Conservation (phyloP, 2,888 invertebrate species). For the Acheta domesticus region DNA sequence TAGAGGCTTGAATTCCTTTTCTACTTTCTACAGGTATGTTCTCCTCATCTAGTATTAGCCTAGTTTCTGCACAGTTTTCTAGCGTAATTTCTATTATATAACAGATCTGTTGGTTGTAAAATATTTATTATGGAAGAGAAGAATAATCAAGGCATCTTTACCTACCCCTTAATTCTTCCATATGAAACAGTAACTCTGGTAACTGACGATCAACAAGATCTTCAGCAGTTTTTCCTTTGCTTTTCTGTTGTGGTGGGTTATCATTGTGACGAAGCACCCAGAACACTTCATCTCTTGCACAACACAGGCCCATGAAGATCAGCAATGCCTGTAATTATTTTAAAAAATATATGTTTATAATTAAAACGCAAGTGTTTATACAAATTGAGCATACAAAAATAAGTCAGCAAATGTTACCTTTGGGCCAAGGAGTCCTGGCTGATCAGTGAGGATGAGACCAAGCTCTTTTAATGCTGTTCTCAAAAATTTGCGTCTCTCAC, state of each 20-base stretch:
- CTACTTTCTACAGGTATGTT: too few relatives aligned
- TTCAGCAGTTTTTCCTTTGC: constrained; percentile 83
- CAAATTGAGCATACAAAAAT: not conserved
- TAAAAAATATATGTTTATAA: not conserved
- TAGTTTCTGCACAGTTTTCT: too few relatives aligned
- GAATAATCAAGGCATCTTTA: not conserved
- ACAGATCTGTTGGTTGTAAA: too few relatives aligned
- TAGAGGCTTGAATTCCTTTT: too few relatives aligned
- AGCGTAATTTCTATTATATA: too few relatives aligned
- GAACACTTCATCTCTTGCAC: constrained; percentile 93
- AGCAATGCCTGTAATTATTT: constrained; percentile 65
- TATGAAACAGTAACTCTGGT: constrained; percentile 95
- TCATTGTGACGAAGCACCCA: constrained; percentile 96
- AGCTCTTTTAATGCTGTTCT: constrained; percentile 93
- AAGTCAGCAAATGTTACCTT: constrained; percentile 54
- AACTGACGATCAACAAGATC: constrained; percentile 93
- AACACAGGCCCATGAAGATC: constrained; percentile 93
- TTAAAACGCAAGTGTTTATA: not conserved
- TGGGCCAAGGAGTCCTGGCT: constrained; percentile 95
- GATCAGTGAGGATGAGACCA: constrained; percentile 91
- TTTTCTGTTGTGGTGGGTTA: constrained; percentile 84
- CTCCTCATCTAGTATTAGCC: too few relatives aligned
- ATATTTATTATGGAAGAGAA: too few relatives aligned
- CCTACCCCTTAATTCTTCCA: constrained; percentile 88
- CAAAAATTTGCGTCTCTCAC: constrained; percentile 93